Conservation (phyloP, 2,797 vertebrate species). For the Gambusia yucatana region DNA sequence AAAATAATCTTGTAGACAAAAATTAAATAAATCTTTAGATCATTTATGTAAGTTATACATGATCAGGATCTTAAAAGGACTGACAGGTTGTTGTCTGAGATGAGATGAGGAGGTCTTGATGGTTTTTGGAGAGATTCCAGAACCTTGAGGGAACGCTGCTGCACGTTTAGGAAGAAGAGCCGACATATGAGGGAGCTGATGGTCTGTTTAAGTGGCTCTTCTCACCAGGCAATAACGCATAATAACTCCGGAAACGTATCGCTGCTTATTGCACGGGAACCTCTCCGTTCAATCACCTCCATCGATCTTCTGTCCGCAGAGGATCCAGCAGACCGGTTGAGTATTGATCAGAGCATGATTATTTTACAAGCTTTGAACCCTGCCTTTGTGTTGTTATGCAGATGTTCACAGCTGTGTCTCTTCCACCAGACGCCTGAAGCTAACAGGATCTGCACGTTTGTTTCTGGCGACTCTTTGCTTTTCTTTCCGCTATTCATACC, state of each 20-base stretch:
- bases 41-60: not conserved
- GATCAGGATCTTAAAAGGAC: not conserved
- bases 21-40: not conserved
- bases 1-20: not conserved
- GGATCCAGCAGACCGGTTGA: slow-evolving; percentile 4
- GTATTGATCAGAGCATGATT: slow-evolving; percentile 24
- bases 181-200: not conserved
- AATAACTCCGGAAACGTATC: slow-evolving; percentile 10
- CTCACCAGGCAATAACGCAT: not conserved
- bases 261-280: not conserved
- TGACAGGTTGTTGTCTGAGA: slow-evolving; percentile 13
- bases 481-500: not conserved
- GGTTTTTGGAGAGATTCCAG: not conserved
- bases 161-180: not conserved
- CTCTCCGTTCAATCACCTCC: not conserved
- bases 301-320: slow-evolving; percentile 12
- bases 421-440: not conserved
- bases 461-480: not conserved
- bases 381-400: not conserved
- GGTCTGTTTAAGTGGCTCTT: slow-evolving; percentile 5
- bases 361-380: not conserved
- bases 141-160: not conserved
- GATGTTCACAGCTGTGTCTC: not conserved
- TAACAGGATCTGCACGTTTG: not conserved
- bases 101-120: slow-evolving; percentile 9